Conservation (phyloP, 2,888 invertebrate species). For the Microdon myrmicae region DNA sequence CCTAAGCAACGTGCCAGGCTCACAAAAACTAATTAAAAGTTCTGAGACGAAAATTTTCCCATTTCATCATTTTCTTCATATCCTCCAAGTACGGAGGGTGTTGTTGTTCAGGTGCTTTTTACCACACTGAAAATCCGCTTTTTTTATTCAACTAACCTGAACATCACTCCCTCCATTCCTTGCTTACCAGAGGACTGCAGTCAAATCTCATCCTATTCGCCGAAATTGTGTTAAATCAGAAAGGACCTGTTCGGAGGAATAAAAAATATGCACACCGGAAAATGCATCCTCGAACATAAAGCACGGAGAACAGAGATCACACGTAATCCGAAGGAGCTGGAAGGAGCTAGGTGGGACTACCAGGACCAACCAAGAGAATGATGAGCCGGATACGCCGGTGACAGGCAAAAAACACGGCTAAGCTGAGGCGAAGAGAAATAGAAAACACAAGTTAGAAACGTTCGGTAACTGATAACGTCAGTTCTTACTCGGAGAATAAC, state of each 20-base stretch:
- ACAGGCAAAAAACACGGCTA: conserved; percentile 37
- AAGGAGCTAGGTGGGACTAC: too few species aligned
- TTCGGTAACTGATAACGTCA: conserved; percentile 51
- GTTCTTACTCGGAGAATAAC: conserved; percentile 49
- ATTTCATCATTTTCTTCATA: conserved; percentile 48
- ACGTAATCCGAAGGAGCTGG: conserved; percentile 24
- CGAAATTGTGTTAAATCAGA: conserved; percentile 50
- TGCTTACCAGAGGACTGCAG: background rate
- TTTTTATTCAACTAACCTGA: conserved; percentile 9
- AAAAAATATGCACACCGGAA: conserved; percentile 25
- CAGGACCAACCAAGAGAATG: background rate
- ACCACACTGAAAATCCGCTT: conserved; percentile 44
- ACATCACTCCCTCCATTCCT: background rate
- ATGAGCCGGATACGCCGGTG: conserved; percentile 28
- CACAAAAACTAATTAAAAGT: conserved; percentile 67
- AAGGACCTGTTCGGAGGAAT: conserved; percentile 21
- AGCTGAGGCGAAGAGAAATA: conserved; percentile 21
- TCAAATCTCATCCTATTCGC: conserved; percentile 27
- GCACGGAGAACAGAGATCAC: conserved; percentile 37
- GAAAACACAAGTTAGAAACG: conserved; percentile 44
- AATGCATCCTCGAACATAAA: conserved; percentile 30
- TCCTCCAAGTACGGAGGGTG: conserved; percentile 15
- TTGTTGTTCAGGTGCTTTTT: conserved; percentile 25
- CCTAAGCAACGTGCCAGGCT: conserved; percentile 44
- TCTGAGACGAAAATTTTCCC: conserved; percentile 64